Evolutionary conservation across 2,888 invertebrate genomes (phyloP).

Genomic region (Ceriagrion tenellum): DNA sequence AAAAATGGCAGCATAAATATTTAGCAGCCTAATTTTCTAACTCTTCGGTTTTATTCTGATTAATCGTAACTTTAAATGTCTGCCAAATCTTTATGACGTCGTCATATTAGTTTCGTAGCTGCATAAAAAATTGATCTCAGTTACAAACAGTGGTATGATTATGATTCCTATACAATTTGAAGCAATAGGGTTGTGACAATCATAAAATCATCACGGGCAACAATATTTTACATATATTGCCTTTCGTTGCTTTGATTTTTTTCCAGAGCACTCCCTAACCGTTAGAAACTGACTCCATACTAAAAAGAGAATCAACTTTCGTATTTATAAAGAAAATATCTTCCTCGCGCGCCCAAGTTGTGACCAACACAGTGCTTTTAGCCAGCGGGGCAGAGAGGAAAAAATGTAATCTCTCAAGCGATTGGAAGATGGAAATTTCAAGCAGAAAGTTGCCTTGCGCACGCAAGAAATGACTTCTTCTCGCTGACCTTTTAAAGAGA

Average conservation of each 20-base stretch:
- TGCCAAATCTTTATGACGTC: no score
- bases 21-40: no score
- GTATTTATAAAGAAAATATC: neutral
- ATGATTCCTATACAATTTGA: no score
- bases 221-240: neutral
- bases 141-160: no score
- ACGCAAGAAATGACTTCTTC: neutral
- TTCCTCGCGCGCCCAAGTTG: neutral
- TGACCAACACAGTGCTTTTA: neutral
- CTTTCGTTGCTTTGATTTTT: neutral
- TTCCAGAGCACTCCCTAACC: neutral
- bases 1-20: no score
- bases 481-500: constrained; percentile 1
- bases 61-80: no score
- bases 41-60: no score
- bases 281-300: neutral
- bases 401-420: neutral
- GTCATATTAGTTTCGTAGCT: no score
- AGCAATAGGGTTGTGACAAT: no score
- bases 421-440: neutral
- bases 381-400: neutral
- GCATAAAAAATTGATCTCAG: no score
- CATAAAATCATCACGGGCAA: no score
- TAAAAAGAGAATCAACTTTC: neutral
- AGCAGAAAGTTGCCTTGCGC: constrained; percentile 22